phyloP scores from a whole-genome alignment of 2,797 vertebrate genomes.

The Etheostoma nigrum region DNA sequence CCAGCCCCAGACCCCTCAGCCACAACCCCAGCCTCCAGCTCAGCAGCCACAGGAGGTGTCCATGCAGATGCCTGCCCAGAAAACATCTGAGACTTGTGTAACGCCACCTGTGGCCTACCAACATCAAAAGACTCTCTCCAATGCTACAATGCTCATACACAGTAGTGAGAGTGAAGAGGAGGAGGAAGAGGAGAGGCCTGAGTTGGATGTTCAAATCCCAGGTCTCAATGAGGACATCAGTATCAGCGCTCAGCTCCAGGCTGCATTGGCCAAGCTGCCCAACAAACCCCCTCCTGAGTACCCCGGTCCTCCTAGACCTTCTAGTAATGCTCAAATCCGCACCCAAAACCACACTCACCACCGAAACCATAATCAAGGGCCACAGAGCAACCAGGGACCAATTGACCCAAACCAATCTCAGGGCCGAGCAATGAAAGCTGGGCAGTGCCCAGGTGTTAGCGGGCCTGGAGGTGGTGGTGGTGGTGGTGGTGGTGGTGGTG shows the following conservation, averaged over 20 bases:
- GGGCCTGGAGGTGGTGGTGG: constrained; percentile 76
- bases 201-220: constrained; percentile 87
- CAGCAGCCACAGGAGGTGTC: constrained; percentile 78
- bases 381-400: constrained; percentile 68
- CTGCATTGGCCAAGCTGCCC: constrained; percentile 94
- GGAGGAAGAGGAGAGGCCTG: constrained; percentile 89
- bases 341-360: constrained; percentile 58
- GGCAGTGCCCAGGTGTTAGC: constrained; percentile 80
- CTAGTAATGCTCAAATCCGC: constrained; percentile 87
- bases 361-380: constrained; percentile 66
- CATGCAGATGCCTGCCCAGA: constrained; percentile 80
- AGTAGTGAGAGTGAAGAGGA: constrained; percentile 93
- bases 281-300: constrained; percentile 97
- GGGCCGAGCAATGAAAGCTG: constrained; percentile 79
- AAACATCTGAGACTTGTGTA: constrained; percentile 78
- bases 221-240: constrained; percentile 90
- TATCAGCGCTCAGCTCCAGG: constrained; percentile 93
- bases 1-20: constrained; percentile 75
- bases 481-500: constrained; percentile 54
- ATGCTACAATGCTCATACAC: constrained; percentile 97
- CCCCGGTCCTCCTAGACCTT: constrained; percentile 90
- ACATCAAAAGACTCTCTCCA: constrained; percentile 95
- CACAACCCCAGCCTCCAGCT: constrained; percentile 74
- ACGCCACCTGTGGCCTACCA: constrained; percentile 84
- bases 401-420: constrained; percentile 81